These are phyloP conservation scores for Alviniconcha strummeri DNA, from an alignment of 2,888 invertebrate genomes.

Conservation along the genomic window DNA sequence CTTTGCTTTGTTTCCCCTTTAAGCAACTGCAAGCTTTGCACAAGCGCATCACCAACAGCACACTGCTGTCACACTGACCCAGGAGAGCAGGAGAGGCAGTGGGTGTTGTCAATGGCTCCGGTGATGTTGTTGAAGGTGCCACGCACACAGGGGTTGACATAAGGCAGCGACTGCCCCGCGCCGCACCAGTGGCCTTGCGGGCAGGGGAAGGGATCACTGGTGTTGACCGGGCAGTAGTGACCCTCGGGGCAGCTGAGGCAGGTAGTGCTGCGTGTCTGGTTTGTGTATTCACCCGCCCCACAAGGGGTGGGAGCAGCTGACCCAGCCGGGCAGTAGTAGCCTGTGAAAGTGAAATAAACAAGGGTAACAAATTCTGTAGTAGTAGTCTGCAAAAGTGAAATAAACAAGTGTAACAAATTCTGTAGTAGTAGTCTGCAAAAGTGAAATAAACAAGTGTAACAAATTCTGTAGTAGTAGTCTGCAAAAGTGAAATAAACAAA, in stretches of 20 bases:
- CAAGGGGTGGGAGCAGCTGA: slow-evolving; percentile 57
- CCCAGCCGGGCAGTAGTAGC: slow-evolving; percentile 62
- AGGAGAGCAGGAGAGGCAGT: slow-evolving; percentile 65
- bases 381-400: too few relatives aligned
- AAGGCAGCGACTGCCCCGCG: slow-evolving; percentile 42
- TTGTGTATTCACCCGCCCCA: slow-evolving; percentile 58
- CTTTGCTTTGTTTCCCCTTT: too few relatives aligned
- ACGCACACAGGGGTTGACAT: slow-evolving; percentile 57
- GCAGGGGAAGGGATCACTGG: slow-evolving; percentile 64
- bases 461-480: too few relatives aligned
- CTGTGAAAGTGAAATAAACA: slow-evolving; percentile 41
- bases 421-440: too few relatives aligned
- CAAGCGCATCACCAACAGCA: too few relatives aligned
- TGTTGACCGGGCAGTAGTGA: slow-evolving; percentile 65
- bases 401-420: too few relatives aligned
- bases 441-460: too few relatives aligned
- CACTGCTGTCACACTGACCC: slow-evolving; percentile 56
- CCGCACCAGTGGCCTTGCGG: slow-evolving; percentile 66
- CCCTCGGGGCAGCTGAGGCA: slow-evolving; percentile 65
- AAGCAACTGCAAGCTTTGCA: too few relatives aligned
- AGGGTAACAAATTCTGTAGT: too few relatives aligned
- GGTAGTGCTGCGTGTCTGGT: slow-evolving; percentile 51
- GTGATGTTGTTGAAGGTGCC: slow-evolving; percentile 70
- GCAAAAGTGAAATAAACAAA: too few relatives aligned
- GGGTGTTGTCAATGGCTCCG: slow-evolving; percentile 45